A percentile compares a stretch with the other conserved stretches of the same genome.
Evolutionary conservation across 2,113 vertebrate genomes (phyloP).

Genomic region (Apteryx owenii): DNA sequence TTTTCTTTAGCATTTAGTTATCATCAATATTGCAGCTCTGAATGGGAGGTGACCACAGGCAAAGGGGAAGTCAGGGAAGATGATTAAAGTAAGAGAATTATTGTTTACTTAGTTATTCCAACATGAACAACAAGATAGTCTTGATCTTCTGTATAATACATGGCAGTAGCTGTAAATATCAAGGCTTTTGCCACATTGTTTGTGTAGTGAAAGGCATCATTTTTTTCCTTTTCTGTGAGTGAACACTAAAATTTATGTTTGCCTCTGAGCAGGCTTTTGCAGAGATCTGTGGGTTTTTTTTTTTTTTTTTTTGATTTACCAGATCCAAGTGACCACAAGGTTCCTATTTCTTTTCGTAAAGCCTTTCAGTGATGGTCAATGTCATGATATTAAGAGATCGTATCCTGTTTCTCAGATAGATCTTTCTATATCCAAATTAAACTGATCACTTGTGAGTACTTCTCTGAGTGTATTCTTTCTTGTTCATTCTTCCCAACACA

Average conservation of each 20-base stretch:
- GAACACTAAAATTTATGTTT: background rate
- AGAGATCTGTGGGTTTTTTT: background rate
- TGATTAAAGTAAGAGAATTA: background rate
- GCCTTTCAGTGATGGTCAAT: background rate
- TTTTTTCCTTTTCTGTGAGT: background rate
- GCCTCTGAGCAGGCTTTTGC: background rate
- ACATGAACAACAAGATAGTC: background rate
- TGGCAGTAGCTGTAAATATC: background rate
- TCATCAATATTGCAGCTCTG: background rate
- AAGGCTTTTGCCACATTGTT: background rate
- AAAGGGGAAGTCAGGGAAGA: background rate
- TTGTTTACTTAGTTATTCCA: background rate
- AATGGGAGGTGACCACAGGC: background rate
- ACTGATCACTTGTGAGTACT: background rate
- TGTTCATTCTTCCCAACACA: background rate
- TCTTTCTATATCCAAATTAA: background rate
- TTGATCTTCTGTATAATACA: background rate
- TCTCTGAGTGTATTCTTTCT: background rate
- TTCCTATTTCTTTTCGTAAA: background rate
- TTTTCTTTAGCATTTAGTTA: background rate
- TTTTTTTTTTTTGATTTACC: background rate
- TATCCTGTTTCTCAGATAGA: background rate
- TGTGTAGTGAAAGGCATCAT: background rate
- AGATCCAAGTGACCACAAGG: background rate
- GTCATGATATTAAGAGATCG: background rate